Evolutionary conservation across 2,888 invertebrate genomes (phyloP).

Genomic region (Matsumyia berberina): DNA sequence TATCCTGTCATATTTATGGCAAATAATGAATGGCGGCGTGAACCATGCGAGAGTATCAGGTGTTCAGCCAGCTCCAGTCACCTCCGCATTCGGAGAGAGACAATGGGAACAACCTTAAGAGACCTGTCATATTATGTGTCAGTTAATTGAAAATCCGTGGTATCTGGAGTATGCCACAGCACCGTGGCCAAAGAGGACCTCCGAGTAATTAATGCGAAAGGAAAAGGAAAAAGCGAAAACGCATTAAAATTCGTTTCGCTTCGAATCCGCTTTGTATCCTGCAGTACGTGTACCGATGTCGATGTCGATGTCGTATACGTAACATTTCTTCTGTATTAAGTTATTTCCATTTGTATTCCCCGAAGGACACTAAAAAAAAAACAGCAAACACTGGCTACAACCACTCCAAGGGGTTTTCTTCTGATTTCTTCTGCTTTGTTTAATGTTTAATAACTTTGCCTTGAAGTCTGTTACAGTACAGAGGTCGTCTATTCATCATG

Average conservation of each 20-base stretch:
- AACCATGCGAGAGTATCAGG: constrained; percentile 25
- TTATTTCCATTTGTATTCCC: constrained; percentile 16
- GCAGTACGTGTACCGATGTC: not conserved
- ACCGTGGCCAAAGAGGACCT: constrained; percentile 9
- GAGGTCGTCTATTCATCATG: constrained; percentile 24
- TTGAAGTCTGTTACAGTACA: constrained; percentile 27
- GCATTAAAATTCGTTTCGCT: constrained; percentile 36
- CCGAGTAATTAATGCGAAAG: constrained; percentile 34
- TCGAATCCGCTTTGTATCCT: not conserved
- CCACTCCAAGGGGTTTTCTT: constrained; percentile 23
- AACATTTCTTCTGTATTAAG: constrained; percentile 3
- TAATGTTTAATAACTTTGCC: constrained; percentile 40
- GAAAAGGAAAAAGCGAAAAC: constrained; percentile 30
- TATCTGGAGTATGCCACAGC: constrained; percentile 29
- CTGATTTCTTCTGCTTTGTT: constrained; percentile 26
- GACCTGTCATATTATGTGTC: constrained; percentile 58
- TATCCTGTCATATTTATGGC: constrained; percentile 28
- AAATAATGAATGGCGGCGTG: constrained; percentile 36
- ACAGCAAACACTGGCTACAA: constrained; percentile 7
- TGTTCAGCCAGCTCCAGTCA: constrained; percentile 21
- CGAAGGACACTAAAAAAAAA: constrained; percentile 12
- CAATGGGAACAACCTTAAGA: constrained; percentile 29
- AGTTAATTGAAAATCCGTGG: constrained; percentile 53
- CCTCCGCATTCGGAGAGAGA: constrained; percentile 6
- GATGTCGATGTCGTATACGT: constrained; percentile 12